Conservation (phyloP, 2,797 vertebrate genomes). For the Peromyscus eremicus region DNA sequence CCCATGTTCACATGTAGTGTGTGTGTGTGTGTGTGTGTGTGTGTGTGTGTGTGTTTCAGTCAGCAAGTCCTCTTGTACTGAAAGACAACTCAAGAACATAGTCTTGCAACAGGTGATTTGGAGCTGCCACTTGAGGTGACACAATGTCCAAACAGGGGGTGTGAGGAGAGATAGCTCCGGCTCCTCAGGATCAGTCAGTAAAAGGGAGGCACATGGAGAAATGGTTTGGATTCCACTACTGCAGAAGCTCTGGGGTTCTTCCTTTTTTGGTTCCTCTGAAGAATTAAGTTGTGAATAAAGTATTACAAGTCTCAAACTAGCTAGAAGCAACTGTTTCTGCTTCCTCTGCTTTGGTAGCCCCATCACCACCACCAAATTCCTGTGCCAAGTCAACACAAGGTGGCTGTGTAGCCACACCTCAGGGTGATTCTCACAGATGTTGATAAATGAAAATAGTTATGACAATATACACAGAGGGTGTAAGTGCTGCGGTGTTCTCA, state of each 20-base stretch:
- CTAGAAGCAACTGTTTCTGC: not conserved
- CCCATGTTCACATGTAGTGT: not conserved
- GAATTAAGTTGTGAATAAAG: slow-evolving; percentile 65
- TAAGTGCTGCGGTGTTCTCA: not conserved
- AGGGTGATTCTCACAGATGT: not conserved
- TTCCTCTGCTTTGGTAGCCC: slow-evolving; percentile 26
- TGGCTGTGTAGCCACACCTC: slow-evolving; percentile 21
- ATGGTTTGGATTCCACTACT: not conserved
- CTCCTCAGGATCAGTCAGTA: not conserved
- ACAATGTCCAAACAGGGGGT: not conserved
- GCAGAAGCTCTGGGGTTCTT: not conserved
- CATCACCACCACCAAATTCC: not conserved
- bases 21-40: not conserved
- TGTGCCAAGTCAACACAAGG: not conserved
- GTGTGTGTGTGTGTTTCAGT: not conserved
- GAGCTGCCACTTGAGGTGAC: not conserved
- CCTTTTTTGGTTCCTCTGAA: slow-evolving; percentile 47
- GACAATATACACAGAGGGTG: slow-evolving; percentile 11
- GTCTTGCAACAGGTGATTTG: slow-evolving; percentile 17
- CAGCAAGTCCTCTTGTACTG: slow-evolving; percentile 37
- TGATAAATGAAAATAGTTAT: slow-evolving; percentile 36
- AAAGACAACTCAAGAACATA: slow-evolving; percentile 37
- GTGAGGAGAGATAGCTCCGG: not conserved
- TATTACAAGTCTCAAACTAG: slow-evolving; percentile 36
- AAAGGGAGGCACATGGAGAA: not conserved